A percentile compares a stretch with the other conserved stretches of the same genome.
phyloP scores from a whole-genome alignment of 2,888 invertebrate species.

The Cosmia pyralina region DNA sequence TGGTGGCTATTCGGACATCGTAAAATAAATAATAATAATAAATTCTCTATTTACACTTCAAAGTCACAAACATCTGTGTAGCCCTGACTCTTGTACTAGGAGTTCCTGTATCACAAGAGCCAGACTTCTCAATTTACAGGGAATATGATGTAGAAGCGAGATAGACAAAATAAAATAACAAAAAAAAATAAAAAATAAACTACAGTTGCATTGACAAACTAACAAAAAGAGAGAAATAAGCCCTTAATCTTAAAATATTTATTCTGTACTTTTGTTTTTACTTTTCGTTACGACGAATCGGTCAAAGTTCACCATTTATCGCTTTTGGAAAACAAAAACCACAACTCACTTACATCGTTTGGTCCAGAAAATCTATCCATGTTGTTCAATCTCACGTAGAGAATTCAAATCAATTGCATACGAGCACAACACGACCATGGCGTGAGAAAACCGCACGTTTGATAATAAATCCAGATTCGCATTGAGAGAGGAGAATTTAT shows the following conservation, averaged over 20 bases:
- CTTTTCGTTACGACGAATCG: background rate
- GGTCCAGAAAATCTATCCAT: conserved; percentile 24
- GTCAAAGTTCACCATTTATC: conserved; percentile 11
- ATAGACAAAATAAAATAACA: no score
- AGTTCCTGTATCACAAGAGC: no score
- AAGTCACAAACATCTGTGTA: no score
- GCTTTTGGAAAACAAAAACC: background rate
- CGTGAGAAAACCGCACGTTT: conserved; percentile 55
- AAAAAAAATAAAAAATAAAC: no score
- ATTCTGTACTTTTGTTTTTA: background rate
- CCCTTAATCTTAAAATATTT: background rate
- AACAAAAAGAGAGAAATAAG: no score
- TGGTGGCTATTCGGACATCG: no score
- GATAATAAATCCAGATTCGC: conserved; percentile 56
- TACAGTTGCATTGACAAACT: no score
- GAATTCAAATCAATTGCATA: conserved; percentile 54
- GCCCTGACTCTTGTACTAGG: no score
- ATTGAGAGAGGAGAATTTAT: conserved; percentile 53
- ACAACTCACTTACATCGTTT: background rate
- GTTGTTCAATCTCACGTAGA: conserved; percentile 26
- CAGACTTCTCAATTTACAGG: no score
- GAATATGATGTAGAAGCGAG: no score
- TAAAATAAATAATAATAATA: no score
- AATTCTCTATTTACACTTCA: no score
- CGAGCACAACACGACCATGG: conserved; percentile 37